These are phyloP conservation scores for Pissodes strobi DNA, from an alignment of 1,140 invertebrate genomes.

Conservation along the genomic window DNA sequence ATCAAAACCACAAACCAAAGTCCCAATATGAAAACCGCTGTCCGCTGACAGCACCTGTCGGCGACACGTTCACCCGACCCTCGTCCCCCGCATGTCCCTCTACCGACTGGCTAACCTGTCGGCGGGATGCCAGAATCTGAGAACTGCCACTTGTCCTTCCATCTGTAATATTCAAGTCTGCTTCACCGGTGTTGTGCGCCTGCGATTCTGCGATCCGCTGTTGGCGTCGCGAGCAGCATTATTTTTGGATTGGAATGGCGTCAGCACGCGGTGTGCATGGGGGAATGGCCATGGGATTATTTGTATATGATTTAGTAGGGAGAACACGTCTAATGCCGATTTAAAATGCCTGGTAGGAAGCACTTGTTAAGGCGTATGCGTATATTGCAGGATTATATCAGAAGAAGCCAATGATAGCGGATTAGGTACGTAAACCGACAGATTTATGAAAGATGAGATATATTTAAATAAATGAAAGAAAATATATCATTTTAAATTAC, in stretches of 20 bases:
- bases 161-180: slow-evolving; percentile 2
- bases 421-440: no score
- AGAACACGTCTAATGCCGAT: slow-evolving; percentile 21
- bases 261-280: neutral
- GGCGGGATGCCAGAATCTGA: neutral
- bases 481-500: no score
- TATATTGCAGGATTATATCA: slow-evolving; percentile 11
- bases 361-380: slow-evolving; percentile 12
- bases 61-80: neutral
- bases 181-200: neutral
- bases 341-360: slow-evolving; percentile 20
- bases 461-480: no score
- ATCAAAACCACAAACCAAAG: no score
- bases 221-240: neutral
- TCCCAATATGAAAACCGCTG: no score
- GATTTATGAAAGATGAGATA: no score
- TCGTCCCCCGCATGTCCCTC: neutral
- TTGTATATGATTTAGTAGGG: slow-evolving; percentile 11
- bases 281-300: slow-evolving; percentile 19
- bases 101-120: neutral
- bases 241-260: slow-evolving; percentile 17
- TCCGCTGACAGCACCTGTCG: slow-evolving; percentile 17
- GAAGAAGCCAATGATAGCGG: slow-evolving; percentile 6
- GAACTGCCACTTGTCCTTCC: slow-evolving; percentile 14
- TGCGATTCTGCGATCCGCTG: no score